Evolutionary conservation across 30 jellyfish, hydroid and myxozoan species (phyloP), one percentile per base, ranked within the genome.

Genomic region (Aurelia sp.): DNA sequence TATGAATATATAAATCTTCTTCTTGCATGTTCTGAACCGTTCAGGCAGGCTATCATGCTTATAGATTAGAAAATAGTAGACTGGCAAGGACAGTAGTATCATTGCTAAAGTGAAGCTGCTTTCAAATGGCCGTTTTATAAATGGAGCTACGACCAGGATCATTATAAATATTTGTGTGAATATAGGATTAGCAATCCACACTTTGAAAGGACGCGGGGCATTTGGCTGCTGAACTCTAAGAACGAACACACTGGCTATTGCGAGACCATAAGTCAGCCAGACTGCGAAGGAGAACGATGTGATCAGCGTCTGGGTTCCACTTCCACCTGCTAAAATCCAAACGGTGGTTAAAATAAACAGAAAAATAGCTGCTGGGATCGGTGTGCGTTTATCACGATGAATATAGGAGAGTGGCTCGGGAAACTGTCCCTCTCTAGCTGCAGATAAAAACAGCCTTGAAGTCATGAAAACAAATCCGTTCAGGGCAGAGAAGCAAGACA

Each of bases 351-450:
- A 40, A 16, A 76, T 17, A 10, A 67, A 63, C 38, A 91, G 47
- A 30, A 44, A 16, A 12, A 85, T 3, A n/a, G 86, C 79, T n/a
- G 96, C 96, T 10, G 94, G 89, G 8, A 63, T 11, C 5, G 96
- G 97, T 31, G 92, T 84, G 59, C 72, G 75, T 50, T 94, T 57
- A 16, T 77, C 66, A 38, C 41, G 72, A 50, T 91, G 92, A 40
- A 91, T 84, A 77, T 67, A 58, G 12, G 96, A 76, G 17, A 91
- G 63, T 27, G 88, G 59, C 44, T 48, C 55, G 3, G 97, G 97
- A 48, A 90, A 16, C 40, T 90, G 97, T 30, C 97, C 97, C 20
- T 80, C 93, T 15, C 93, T 72, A 10, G 91, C 87, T 16, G 97
- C 97, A 2, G 97, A 74, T 41, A 91, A 75, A 4, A 63, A 2